Evolutionary conservation across 2,113 vertebrate species (phyloP).

Genomic region (Crocuta crocuta): DNA sequence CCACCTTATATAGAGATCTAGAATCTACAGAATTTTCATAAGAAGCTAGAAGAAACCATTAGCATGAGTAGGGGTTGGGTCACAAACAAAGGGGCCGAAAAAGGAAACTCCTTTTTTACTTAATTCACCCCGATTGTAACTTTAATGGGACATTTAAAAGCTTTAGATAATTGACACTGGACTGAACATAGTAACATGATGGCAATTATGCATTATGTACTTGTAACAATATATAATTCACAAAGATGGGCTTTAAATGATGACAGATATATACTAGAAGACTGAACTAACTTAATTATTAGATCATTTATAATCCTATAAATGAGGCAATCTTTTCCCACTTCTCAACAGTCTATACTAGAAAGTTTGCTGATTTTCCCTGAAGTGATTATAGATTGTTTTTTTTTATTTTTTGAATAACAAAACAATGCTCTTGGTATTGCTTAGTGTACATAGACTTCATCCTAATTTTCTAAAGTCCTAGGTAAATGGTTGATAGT

Average conservation of each 20-base stretch:
- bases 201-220: background rate
- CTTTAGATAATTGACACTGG: background rate
- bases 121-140: background rate
- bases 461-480: background rate
- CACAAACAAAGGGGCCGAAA: background rate
- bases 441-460: background rate
- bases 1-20: background rate
- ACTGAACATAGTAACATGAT: background rate
- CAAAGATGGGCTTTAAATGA: background rate
- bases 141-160: background rate
- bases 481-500: background rate
- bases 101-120: background rate
- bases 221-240: background rate
- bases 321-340: background rate
- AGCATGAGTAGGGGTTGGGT: background rate
- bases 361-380: background rate
- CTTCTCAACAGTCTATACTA: background rate
- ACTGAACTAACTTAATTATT: background rate
- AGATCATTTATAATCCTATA: background rate
- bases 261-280: background rate
- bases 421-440: background rate
- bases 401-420: background rate
- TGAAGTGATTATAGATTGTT: background rate
- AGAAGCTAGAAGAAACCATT: background rate
- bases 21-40: background rate